Base-by-base conservation (phyloP, 92 coral and sea anemone species). In the Pocillopora meandrina region DNA sequence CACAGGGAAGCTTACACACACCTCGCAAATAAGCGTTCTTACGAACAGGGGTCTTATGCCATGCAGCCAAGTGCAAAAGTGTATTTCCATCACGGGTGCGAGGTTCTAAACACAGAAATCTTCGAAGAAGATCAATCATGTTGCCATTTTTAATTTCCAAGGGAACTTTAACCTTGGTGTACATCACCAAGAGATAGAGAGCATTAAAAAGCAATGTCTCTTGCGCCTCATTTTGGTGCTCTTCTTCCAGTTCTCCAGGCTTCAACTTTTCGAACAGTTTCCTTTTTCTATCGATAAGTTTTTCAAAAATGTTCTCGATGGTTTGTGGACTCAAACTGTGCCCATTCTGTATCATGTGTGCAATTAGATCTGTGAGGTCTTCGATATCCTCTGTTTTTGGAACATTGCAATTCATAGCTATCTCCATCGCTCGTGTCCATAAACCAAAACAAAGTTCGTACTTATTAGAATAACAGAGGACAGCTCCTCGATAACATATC, bases 371-470 rank as follows among this genome's bases (percentile, higher is more conserved):
- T 9, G 91, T 89, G 65, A 89, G 87, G 55, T 79, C 86, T 63
- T 89, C 83, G 9, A 92, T 67, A 79, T 92, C 95, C 55, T 86
- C 87, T 35, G 85, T 75, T 10, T 86, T 83, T 3, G 88, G 74
- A 34, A 77, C 75, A 67, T 89, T 84, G 69, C 87, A 86, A 63
- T 70, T 85, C 75, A 90, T 91, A 1, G 91, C 91, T 14, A 90
- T 92, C 66, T 90, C 87, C 80, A 90, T 91, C 6, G 91, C 93
- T 73, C 84, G 95, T 79, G 76, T 84, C 91, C 88, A 84, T 64
- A 92, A 63, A n/a, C 80, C 57, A 31, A 90, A 73, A 58, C 91
- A 87, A 63, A 77, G 79, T 63, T 87, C 93, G 77, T 79, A 87
- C 33, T 87, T 75, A 2, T 89, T 86, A 3, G 91, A 78, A 82